Conservation (phyloP, 2,113 vertebrate species). For the Protomyctophum bolini region DNA sequence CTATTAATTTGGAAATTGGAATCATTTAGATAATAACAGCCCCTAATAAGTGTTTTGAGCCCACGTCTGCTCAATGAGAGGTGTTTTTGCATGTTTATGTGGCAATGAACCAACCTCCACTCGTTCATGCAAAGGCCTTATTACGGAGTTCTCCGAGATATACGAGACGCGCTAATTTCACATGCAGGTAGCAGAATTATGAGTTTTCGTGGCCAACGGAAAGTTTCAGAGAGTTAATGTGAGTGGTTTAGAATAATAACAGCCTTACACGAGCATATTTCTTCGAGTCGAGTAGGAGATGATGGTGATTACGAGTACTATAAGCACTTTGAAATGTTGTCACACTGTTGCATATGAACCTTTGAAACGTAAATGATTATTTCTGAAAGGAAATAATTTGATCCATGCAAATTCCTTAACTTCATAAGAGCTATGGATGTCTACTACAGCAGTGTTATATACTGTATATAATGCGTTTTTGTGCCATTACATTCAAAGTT, state of each 20-base stretch:
- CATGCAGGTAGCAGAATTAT: conserved; percentile 53
- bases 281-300: conserved; percentile 49
- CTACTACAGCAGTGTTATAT: no score
- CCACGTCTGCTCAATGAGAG: conserved; percentile 14
- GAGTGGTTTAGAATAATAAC: conserved; percentile 64
- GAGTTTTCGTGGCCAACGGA: conserved; percentile 41
- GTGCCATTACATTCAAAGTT: no score
- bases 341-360: conserved; percentile 49
- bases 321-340: conserved; percentile 43
- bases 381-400: conserved; percentile 27
- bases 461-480: no score
- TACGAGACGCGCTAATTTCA: conserved; percentile 40
- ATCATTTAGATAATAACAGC: conserved; percentile 51
- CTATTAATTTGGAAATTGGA: conserved; percentile 39
- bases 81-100: conserved; percentile 29
- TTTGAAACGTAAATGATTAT: conserved; percentile 25
- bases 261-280: conserved; percentile 35
- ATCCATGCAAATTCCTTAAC: background rate
- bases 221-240: conserved; percentile 47
- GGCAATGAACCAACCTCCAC: conserved; percentile 14
- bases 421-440: background rate
- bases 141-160: conserved; percentile 48
- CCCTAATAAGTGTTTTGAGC: conserved; percentile 49
- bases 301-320: conserved; percentile 44
- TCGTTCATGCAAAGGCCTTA: conserved; percentile 50